phyloP scores from a whole-genome alignment of 2,113 vertebrate genomes.

The Sander vitreus region DNA sequence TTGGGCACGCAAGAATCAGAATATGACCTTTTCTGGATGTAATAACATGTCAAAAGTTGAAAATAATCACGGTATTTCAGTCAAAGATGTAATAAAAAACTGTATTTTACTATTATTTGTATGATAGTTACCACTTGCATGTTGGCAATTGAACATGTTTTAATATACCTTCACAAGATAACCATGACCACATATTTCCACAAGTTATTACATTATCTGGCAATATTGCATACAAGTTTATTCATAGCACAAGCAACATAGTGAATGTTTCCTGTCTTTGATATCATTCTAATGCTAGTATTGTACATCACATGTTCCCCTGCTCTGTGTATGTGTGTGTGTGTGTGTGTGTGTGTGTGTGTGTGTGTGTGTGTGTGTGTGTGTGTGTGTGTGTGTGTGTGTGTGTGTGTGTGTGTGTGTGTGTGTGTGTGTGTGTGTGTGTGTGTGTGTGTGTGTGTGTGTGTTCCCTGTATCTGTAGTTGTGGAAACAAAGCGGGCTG shows the following conservation, averaged over 20 bases:
- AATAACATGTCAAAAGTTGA: background rate
- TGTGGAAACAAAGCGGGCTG: slow-evolving; percentile 76
- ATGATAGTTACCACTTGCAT: too few species aligned
- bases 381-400: slow-evolving; percentile 32
- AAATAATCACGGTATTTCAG: background rate
- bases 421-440: slow-evolving; percentile 26
- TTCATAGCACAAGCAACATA: slow-evolving; percentile 35
- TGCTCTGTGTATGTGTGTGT: slow-evolving; percentile 47
- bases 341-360: slow-evolving; percentile 37
- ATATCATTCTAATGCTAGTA: slow-evolving; percentile 54
- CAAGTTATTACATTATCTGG: background rate
- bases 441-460: slow-evolving; percentile 32
- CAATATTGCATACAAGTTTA: slow-evolving; percentile 29
- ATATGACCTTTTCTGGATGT: background rate
- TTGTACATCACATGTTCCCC: slow-evolving; percentile 60
- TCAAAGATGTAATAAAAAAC: background rate
- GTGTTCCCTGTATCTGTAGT: slow-evolving; percentile 34
- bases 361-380: slow-evolving; percentile 22
- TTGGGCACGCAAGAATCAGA: background rate
- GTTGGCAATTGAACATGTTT: background rate
- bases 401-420: slow-evolving; percentile 30
- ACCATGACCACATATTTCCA: background rate
- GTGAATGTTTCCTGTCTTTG: slow-evolving; percentile 60
- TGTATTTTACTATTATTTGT: background rate
- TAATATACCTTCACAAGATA: background rate